Conservation (phyloP, 2,888 invertebrate genomes). For the Drosophila anomalata region DNA sequence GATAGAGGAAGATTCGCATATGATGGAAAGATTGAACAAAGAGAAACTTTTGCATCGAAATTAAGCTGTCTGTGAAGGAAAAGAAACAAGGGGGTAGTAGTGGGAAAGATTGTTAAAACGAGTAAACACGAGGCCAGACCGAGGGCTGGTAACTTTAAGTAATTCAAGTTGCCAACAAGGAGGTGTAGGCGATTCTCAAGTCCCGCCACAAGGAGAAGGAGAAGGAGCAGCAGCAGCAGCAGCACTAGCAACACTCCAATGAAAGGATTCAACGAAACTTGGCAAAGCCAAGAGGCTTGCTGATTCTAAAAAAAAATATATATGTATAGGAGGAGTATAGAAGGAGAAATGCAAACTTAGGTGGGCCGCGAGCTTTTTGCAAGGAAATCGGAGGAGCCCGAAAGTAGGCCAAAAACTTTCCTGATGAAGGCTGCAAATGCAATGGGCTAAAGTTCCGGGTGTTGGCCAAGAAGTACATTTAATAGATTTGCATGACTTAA, state of each 20-base stretch:
- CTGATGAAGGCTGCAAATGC: conserved; percentile 36
- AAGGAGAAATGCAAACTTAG: conserved; percentile 25
- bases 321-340: no score
- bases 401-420: conserved; percentile 43
- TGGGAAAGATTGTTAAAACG: conserved; percentile 35
- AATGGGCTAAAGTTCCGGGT: conserved; percentile 38
- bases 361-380: conserved; percentile 23
- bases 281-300: conserved; percentile 43
- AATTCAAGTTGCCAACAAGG: conserved; percentile 57
- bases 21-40: conserved; percentile 39
- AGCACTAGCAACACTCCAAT: conserved; percentile 22
- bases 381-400: conserved; percentile 14
- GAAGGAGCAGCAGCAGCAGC: background rate
- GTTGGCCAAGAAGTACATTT: conserved; percentile 31
- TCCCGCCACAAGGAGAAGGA: conserved; percentile 1
- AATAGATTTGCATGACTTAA: conserved; percentile 41
- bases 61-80: conserved; percentile 48
- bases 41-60: conserved; percentile 60
- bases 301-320: conserved; percentile 16
- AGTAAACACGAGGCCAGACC: conserved; percentile 43
- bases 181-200: conserved; percentile 10
- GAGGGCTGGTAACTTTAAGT: conserved; percentile 54
- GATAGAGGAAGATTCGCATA: conserved; percentile 31
- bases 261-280: conserved; percentile 41
- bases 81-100: conserved; percentile 27